Percentiles rank a stretch among this genome's conserved stretches.
These are phyloP conservation scores for Danionella cerebrum DNA, from an alignment of 2,113 vertebrate species.

Conservation along the genomic window DNA sequence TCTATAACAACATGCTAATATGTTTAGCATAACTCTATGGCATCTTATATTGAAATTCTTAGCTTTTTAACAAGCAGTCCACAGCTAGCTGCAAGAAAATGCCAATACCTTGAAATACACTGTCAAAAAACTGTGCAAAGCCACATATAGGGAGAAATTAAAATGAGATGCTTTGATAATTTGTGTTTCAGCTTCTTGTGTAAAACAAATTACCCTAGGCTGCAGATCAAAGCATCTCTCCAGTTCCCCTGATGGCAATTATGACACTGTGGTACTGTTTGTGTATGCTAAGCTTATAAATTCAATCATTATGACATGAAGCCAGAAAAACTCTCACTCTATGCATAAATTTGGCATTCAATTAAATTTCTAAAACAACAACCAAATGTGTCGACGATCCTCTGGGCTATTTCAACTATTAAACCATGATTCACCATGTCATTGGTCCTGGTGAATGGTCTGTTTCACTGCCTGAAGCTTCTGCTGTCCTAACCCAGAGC, in stretches of 20 bases:
- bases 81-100: too few relatives aligned
- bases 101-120: too few relatives aligned
- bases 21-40: too few relatives aligned
- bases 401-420: conserved; percentile 52
- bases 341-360: background rate
- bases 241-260: background rate
- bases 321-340: background rate
- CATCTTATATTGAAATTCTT: too few relatives aligned
- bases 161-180: too few relatives aligned
- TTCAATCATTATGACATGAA: background rate
- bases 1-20: too few relatives aligned
- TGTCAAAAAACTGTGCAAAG: too few relatives aligned
- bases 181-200: too few relatives aligned
- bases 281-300: background rate
- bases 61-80: too few relatives aligned
- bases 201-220: background rate
- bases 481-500: conserved; percentile 32
- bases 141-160: too few relatives aligned
- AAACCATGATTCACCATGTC: conserved; percentile 46
- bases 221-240: background rate
- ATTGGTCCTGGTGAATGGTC: conserved; percentile 55
- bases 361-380: conserved; percentile 33
- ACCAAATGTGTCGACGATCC: conserved; percentile 30
- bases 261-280: background rate
- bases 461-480: conserved; percentile 48